Evolutionary conservation across 2,888 invertebrate species (phyloP).

Genomic region (Scaptodrosophila latifasciaeformis): DNA sequence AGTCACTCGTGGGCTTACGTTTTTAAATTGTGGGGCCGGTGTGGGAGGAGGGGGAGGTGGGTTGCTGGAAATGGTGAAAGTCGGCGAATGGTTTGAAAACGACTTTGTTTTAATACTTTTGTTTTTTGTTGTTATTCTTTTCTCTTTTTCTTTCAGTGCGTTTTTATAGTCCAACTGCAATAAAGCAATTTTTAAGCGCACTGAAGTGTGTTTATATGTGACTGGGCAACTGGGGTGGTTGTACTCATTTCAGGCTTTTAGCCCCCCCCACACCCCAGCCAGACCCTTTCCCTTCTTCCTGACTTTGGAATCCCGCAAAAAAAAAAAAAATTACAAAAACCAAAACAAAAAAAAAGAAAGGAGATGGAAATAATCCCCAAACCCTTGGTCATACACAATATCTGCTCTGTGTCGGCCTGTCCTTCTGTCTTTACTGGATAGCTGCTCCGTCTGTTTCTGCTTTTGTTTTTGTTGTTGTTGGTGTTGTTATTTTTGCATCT

Average conservation of each 20-base stretch:
- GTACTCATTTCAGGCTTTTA: too few relatives aligned
- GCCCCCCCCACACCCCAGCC: too few relatives aligned
- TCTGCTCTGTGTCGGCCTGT: not conserved
- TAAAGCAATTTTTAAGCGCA: slow-evolving; percentile 68
- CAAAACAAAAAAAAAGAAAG: too few relatives aligned
- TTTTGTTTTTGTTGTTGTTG: slow-evolving; percentile 13
- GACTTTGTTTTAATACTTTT: slow-evolving; percentile 33
- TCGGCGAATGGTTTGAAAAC: too few relatives aligned
- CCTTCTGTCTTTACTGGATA: slow-evolving; percentile 22
- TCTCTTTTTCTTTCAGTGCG: slow-evolving; percentile 41
- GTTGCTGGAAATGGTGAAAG: too few relatives aligned
- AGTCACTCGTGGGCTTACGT: slow-evolving; percentile 21
- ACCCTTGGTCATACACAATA: slow-evolving; percentile 26
- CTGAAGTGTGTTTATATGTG: slow-evolving; percentile 68
- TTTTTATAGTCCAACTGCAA: slow-evolving; percentile 68
- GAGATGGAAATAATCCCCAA: slow-evolving; percentile 3
- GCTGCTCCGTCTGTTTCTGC: slow-evolving; percentile 49
- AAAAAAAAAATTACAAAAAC: too few relatives aligned
- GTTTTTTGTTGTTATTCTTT: slow-evolving; percentile 20
- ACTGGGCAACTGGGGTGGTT: slow-evolving; percentile 37
- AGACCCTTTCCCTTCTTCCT: not conserved
- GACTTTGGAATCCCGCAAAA: too few relatives aligned
- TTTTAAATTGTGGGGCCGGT: too few relatives aligned
- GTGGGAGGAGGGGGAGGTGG: too few relatives aligned
- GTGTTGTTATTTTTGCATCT: not conserved